A percentile compares a stretch with the other conserved stretches of the same genome.
These are phyloP conservation scores for Calephelis virginiensis DNA, from an alignment of 1,140 invertebrate species.

Conservation along the genomic window DNA sequence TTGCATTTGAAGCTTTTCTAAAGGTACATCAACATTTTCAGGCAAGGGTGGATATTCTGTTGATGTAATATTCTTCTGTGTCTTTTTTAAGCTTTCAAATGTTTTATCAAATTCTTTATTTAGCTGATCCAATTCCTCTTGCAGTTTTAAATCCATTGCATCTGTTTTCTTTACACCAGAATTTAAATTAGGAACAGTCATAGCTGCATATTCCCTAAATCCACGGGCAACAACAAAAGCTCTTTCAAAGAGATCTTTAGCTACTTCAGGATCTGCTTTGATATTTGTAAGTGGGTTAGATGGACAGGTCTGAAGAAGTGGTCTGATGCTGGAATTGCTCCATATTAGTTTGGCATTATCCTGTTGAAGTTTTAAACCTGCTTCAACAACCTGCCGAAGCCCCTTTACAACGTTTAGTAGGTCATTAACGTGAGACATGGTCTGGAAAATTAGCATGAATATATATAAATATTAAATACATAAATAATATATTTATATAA, in stretches of 20 bases:
- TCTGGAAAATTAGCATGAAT: constrained; percentile 49
- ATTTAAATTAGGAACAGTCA: constrained; percentile 54
- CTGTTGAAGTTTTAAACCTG: constrained; percentile 80
- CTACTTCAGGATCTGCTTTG: constrained; percentile 45
- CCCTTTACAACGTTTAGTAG: constrained; percentile 81
- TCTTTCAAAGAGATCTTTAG: constrained; percentile 59
- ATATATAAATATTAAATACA: constrained; percentile 24
- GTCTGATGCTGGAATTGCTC: constrained; percentile 82
- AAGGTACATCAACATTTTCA: constrained; percentile 37
- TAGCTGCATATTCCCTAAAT: constrained; percentile 55
- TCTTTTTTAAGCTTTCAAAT: constrained; percentile 60
- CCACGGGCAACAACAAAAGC: constrained; percentile 60
- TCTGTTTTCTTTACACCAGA: constrained; percentile 34
- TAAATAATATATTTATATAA: constrained; percentile 1
- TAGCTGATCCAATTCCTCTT: constrained; percentile 63
- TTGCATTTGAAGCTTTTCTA: constrained; percentile 42
- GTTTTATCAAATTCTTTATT: constrained; percentile 69
- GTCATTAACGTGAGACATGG: constrained; percentile 81
- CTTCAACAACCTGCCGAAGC: constrained; percentile 80
- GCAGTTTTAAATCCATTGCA: constrained; percentile 53
- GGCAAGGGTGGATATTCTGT: constrained; percentile 10
- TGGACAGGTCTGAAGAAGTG: constrained; percentile 65
- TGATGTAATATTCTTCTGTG: constrained; percentile 33
- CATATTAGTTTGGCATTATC: constrained; percentile 78
- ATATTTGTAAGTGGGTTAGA: constrained; percentile 51